Evolutionary conservation across 2,888 invertebrate species (phyloP).

Genomic region (Nineta flava): DNA sequence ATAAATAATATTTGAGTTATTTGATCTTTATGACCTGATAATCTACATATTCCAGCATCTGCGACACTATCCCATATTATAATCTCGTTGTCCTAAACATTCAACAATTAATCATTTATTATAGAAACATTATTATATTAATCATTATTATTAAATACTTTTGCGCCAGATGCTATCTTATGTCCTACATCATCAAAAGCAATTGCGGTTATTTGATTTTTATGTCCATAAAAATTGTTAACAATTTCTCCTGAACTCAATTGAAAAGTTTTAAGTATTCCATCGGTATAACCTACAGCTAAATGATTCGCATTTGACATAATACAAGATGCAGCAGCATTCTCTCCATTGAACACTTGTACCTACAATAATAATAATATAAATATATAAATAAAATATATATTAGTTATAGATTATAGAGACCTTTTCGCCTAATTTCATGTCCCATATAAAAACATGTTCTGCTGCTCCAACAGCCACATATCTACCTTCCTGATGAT

Average conservation of each 20-base stretch:
- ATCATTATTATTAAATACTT: slow-evolving; percentile 33
- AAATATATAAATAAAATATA: background rate
- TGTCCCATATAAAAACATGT: slow-evolving; percentile 88
- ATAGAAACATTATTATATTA: background rate
- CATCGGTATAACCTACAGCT: slow-evolving; percentile 87
- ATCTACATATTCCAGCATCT: slow-evolving; percentile 74
- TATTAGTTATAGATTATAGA: slow-evolving; percentile 6
- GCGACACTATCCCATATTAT: slow-evolving; percentile 91
- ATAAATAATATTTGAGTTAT: slow-evolving; percentile 71
- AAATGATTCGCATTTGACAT: slow-evolving; percentile 63
- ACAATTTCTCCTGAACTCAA: slow-evolving; percentile 52
- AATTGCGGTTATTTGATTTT: slow-evolving; percentile 64
- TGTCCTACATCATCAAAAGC: slow-evolving; percentile 73
- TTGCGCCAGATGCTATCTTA: slow-evolving; percentile 75
- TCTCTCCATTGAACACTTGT: slow-evolving; percentile 64
- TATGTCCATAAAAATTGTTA: slow-evolving; percentile 71
- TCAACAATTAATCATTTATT: slow-evolving; percentile 6
- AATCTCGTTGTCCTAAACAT: slow-evolving; percentile 71
- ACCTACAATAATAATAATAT: slow-evolving; percentile 35
- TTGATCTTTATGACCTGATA: slow-evolving; percentile 82
- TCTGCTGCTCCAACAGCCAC: slow-evolving; percentile 88
- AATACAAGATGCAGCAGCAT: slow-evolving; percentile 60
- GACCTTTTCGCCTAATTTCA: slow-evolving; percentile 70
- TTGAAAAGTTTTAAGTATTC: slow-evolving; percentile 70
- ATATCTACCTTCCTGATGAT: slow-evolving; percentile 65